Evolutionary conservation across 2,888 invertebrate species (phyloP), one percentile per base, ranked within the genome.

Genomic region (Volucella bombylans): DNA sequence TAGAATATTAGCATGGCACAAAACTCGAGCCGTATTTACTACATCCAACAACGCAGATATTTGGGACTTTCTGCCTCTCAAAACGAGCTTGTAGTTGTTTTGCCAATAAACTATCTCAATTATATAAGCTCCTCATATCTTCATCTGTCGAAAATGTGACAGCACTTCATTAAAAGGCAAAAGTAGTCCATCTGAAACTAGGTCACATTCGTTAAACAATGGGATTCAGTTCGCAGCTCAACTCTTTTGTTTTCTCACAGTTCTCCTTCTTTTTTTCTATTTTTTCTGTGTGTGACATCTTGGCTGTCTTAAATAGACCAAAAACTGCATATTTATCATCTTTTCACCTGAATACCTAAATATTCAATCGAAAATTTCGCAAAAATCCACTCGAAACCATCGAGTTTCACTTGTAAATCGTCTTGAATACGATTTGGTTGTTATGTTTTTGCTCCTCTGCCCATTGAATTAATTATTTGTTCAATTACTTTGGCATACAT

Each of bases 401-500:
- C 23, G 8, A 38, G 8, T 55, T 45, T 55, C n/a, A 12, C 43
- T 18, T 38, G 1, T 15, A n/a, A 18, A 18, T 10, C n/a, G 14
- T 15, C 65, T 52, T 65, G 52, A 39, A 52, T 41, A 52, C 10
- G n/a, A 45, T 12, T 10, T 12, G 12, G 10, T 9, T 12, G 10
- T 15, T 23, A 12, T 23, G 18, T 61, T 45, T 31, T 31, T 31
- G 6, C 31, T 31, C 31, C 6, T 31, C 45, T 57, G 38, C 18
- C 49, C 57, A 59, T 69, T 45, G 47, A 73, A 18, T 77, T 39
- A 77, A 77, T 61, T 62, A 47, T 41, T 31, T 52, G 11, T 52
- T 50, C 50, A 59, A 59, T 49, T 61, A 61, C 31, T 61, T 12
- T 14, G 61, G 61, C 47, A 61, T 10, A 61, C 61, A 61, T 55